Evolutionary conservation across 2,888 invertebrate genomes (phyloP), one percentile per base, ranked within the genome.

Genomic region (Nymphalis urticae): DNA sequence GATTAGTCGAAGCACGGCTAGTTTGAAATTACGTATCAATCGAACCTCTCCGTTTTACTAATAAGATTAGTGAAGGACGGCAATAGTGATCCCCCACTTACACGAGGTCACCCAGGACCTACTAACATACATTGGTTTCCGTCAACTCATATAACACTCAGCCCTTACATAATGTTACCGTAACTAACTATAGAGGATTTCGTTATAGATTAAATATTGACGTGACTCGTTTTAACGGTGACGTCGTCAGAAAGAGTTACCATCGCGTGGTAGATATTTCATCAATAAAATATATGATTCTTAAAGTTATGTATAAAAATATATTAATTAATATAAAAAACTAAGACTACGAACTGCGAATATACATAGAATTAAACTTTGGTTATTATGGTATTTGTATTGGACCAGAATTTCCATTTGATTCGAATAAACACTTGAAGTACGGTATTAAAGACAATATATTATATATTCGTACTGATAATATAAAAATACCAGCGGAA

Each of bases 61-160:
- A 24, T 53, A n/a, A 5, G 21, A 21, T 19, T 42, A 50, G 71
- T 73, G 59, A 42, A 67, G 48, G 74, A 71, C 24, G 50, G 36
- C 48, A 27, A 47, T 27, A 7, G 19, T 36, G 24, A n/a, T 19
- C 27, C 50, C 27, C 51, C 58, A 19, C 58, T 51, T 36, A 24
- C 36, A 16, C 48, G 60, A 27, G 65, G 60, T 61, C 64, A 65
- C 59, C 50, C 50, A 51, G 71, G 69, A 69, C 86, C 85, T 75
- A 85, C 82, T 88, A 82, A 72, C 74, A 75, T 71, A 74, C 68
- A 69, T 74, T 54, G 62, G 48, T 66, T 64, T 68, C 69, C 68
- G 65, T 65, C 61, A 58, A 56, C 61, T 60, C 68, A 66, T 56
- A 66, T 48, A 64, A 64, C 62, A 62, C 56, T 65, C 70, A 70